Conservation (phyloP, 2,797 vertebrate genomes). For the Crax fasciolata region DNA sequence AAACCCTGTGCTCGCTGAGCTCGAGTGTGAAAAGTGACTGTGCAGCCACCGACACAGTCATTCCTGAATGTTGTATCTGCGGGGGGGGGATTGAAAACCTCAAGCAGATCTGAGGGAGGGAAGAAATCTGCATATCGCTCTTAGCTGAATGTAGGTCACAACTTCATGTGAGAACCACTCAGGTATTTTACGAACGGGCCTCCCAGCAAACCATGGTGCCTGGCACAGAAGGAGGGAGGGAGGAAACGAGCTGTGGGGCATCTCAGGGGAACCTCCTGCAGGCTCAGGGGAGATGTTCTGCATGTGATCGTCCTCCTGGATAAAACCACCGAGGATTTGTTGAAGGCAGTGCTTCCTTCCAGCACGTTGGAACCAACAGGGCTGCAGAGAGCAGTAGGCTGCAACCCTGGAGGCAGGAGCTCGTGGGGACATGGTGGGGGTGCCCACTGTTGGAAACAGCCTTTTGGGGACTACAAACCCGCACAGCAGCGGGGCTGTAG, state of each 20-base stretch:
- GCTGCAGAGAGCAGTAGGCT: background rate
- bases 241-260: rapidly evolving
- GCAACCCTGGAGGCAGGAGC: background rate
- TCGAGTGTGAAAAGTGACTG: background rate
- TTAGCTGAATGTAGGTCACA: background rate
- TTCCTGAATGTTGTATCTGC: background rate
- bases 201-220: background rate
- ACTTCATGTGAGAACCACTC: background rate
- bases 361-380: background rate
- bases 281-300: rapidly evolving
- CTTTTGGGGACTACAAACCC: background rate
- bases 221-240: background rate
- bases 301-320: background rate
- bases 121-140: background rate
- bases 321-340: background rate
- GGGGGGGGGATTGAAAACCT: background rate
- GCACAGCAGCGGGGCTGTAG: background rate
- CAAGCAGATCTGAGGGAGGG: background rate
- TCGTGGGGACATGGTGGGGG: background rate
- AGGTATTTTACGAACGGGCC: background rate
- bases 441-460: background rate
- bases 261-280: rapidly evolving
- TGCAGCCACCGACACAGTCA: background rate
- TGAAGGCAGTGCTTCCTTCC: background rate
- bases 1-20: background rate